Percentiles rank a stretch among this genome's conserved stretches.
These are phyloP conservation scores for Betta splendens DNA, from an alignment of 2,797 vertebrate species.

Conservation along the genomic window DNA sequence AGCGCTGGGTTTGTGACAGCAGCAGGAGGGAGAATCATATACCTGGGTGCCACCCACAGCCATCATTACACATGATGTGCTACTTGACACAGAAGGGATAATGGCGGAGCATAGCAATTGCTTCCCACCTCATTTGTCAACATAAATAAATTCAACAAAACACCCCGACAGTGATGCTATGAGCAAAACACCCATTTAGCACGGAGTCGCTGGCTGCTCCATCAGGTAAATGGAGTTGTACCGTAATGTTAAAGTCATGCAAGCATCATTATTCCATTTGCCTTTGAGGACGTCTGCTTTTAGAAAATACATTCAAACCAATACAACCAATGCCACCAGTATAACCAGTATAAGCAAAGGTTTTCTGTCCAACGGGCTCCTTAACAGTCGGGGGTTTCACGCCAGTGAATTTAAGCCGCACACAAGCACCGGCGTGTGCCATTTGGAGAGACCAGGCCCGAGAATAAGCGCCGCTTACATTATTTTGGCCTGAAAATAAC, in stretches of 20 bases:
- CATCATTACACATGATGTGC: conserved; percentile 25
- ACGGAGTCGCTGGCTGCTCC: not conserved
- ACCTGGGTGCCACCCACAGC: conserved; percentile 8
- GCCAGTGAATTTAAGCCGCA: too few relatives aligned
- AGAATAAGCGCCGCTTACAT: too few relatives aligned
- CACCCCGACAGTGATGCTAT: not conserved
- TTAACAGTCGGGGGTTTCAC: too few relatives aligned
- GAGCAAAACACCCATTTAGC: not conserved
- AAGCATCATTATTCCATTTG: not conserved
- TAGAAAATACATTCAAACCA: too few relatives aligned
- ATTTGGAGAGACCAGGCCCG: too few relatives aligned
- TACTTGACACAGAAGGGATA: conserved; percentile 9
- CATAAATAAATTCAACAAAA: conserved; percentile 10
- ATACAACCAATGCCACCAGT: too few relatives aligned
- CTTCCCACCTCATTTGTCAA: conserved; percentile 29
- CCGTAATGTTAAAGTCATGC: too few relatives aligned
- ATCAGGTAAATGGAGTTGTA: not conserved
- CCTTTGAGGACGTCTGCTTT: too few relatives aligned
- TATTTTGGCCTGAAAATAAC: too few relatives aligned
- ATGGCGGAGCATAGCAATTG: not conserved
- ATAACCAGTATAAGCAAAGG: too few relatives aligned
- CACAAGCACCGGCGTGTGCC: too few relatives aligned
- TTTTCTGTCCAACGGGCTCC: too few relatives aligned
- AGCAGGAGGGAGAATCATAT: not conserved
- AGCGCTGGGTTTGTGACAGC: not conserved